phyloP scores from a whole-genome alignment of 2,113 vertebrate species.

The Eira barbara region DNA sequence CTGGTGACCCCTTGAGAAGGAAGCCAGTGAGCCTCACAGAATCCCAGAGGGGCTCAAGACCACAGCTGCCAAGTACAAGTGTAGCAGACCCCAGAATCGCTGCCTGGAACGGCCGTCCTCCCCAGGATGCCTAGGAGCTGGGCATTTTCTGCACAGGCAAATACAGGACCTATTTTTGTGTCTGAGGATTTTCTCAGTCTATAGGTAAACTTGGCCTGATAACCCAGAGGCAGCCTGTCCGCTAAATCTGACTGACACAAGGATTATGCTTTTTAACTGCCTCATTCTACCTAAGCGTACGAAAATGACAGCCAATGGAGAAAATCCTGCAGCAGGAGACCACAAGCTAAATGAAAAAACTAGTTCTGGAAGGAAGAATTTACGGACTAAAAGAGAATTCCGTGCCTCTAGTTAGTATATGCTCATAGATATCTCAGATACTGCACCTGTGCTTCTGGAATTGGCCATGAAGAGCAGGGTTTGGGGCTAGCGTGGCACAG shows the following conservation, averaged over 20 bases:
- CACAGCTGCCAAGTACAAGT: background rate
- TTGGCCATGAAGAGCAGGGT: background rate
- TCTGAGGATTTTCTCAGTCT: background rate
- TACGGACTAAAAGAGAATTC: background rate
- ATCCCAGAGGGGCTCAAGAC: background rate
- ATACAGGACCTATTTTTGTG: background rate
- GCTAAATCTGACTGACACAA: background rate
- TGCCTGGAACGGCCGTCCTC: rapidly evolving
- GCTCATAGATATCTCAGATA: background rate
- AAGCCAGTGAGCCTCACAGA: background rate
- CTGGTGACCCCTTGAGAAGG: background rate
- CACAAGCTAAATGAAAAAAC: background rate
- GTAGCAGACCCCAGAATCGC: too few relatives aligned
- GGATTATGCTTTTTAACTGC: too few relatives aligned
- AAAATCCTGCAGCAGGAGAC: background rate
- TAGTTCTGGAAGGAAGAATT: background rate
- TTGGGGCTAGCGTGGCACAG: background rate
- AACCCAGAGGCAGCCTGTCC: background rate
- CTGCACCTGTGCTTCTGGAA: background rate
- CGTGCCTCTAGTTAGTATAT: background rate
- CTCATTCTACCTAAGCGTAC: background rate
- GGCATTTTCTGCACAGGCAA: too few relatives aligned
- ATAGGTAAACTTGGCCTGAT: background rate
- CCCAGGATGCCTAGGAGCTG: background rate
- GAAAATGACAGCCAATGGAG: background rate